These are phyloP conservation scores for Drosophila kanapiae DNA, from an alignment of 1,140 invertebrate species.

Conservation along the genomic window DNA sequence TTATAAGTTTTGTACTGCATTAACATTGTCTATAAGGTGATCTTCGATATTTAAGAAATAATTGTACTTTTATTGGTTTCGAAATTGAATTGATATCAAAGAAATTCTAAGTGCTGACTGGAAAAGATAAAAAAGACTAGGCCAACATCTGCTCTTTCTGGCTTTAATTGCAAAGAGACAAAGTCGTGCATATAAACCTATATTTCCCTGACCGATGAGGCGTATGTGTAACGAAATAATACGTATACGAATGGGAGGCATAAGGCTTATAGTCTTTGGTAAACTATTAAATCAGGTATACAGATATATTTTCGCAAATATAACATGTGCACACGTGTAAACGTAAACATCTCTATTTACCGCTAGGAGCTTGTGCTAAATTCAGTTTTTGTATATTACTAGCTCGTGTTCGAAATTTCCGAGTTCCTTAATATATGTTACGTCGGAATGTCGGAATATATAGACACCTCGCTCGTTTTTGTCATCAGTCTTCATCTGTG, in stretches of 20 bases:
- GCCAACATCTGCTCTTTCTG: conserved; percentile 19
- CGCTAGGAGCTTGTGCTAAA: conserved; percentile 75
- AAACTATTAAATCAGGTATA: conserved; percentile 33
- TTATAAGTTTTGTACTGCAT: conserved; percentile 14
- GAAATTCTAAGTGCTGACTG: not conserved
- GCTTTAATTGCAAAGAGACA: conserved; percentile 17
- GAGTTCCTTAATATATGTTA: conserved; percentile 39
- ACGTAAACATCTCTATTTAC: conserved; percentile 71
- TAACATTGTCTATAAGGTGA: conserved; percentile 17
- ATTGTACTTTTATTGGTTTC: conserved; percentile 5
- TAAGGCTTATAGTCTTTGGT: conserved; percentile 31
- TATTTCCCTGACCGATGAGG: conserved; percentile 8
- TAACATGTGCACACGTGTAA: conserved; percentile 43
- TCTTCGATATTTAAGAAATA: not conserved
- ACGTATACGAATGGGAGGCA: conserved; percentile 30
- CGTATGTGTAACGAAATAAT: conserved; percentile 30
- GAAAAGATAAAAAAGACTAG: not conserved
- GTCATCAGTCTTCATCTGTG: conserved; percentile 40
- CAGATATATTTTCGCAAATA: conserved; percentile 24
- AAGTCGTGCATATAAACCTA: conserved; percentile 37
- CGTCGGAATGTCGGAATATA: conserved; percentile 33
- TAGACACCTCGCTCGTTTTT: conserved; percentile 30
- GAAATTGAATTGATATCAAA: not conserved
- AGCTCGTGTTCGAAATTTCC: conserved; percentile 61
- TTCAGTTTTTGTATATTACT: conserved; percentile 77